Conservation (phyloP, 2,113 vertebrate species). For the mouse (Mus musculus) region DNA sequence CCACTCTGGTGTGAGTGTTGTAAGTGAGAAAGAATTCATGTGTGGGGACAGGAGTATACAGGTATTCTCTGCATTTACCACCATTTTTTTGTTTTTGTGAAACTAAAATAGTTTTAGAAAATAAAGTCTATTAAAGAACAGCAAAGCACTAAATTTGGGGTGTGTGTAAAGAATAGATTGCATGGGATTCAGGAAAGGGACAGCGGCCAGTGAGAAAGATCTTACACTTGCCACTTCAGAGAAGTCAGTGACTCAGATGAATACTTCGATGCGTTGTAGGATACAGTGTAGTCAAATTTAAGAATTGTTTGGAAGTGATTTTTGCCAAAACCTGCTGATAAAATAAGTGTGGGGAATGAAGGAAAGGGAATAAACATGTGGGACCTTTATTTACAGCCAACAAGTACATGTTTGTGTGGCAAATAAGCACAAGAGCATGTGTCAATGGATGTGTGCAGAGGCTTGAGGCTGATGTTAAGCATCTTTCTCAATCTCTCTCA, state of each 20-base stretch:
- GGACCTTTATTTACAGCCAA: not conserved
- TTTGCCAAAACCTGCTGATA: not conserved
- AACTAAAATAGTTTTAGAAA: not conserved
- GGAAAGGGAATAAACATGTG: not conserved
- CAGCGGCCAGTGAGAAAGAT: not conserved
- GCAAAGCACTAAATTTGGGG: not conserved
- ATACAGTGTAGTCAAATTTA: not conserved
- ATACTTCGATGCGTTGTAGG: not conserved
- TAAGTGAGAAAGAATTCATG: not conserved
- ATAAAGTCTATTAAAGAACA: not conserved
- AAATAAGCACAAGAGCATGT: too few species aligned
- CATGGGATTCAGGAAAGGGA: not conserved
- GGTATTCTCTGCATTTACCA: not conserved
- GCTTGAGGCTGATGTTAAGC: not conserved
- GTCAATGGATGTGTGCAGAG: not conserved
- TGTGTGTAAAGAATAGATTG: not conserved
- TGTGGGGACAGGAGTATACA: not conserved
- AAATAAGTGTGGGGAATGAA: not conserved
- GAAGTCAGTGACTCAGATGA: not conserved
- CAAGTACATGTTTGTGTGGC: not conserved
- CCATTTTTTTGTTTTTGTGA: not conserved
- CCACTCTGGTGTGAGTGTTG: not conserved
- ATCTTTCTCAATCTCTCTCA: too few species aligned
- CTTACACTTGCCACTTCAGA: not conserved
- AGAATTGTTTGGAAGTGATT: not conserved